Evolutionary conservation across 1,140 invertebrate genomes (phyloP).

Genomic region (Babylonia areolata): DNA sequence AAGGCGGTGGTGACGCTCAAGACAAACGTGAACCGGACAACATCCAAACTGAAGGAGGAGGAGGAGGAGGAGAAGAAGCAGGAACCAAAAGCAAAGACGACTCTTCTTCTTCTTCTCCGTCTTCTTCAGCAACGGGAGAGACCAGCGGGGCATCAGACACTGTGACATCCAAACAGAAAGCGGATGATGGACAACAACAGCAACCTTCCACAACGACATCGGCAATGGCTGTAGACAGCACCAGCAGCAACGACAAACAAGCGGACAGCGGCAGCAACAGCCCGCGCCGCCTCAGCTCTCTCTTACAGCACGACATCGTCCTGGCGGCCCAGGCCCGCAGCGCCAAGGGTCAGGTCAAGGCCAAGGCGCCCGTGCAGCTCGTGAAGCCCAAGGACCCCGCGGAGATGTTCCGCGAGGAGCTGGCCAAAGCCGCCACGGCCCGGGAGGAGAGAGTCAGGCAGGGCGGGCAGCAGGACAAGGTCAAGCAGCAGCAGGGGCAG

Average conservation of each 20-base stretch:
- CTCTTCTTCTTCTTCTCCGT: no score
- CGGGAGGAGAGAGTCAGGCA: slow-evolving; percentile 52
- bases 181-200: background rate
- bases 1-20: background rate
- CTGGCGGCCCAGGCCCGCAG: slow-evolving; percentile 60
- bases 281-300: slow-evolving; percentile 50
- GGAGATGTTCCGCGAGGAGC: slow-evolving; percentile 62
- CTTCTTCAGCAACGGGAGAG: no score
- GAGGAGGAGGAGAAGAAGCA: background rate
- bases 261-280: background rate
- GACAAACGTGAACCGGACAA: background rate
- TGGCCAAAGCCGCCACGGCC: slow-evolving; percentile 59
- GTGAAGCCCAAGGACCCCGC: slow-evolving; percentile 64
- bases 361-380: slow-evolving; percentile 56
- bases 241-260: background rate
- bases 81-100: background rate
- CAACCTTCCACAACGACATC: background rate
- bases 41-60: background rate
- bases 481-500: background rate
- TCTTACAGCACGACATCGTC: slow-evolving; percentile 67
- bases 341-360: slow-evolving; percentile 55
- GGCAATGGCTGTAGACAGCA: background rate
- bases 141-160: background rate
- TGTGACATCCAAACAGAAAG: background rate
- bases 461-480: background rate